A percentile compares a stretch with the other conserved stretches of the same genome.
Conservation (phyloP, 2,797 vertebrate genomes). For the Sebastes glaucus region DNA sequence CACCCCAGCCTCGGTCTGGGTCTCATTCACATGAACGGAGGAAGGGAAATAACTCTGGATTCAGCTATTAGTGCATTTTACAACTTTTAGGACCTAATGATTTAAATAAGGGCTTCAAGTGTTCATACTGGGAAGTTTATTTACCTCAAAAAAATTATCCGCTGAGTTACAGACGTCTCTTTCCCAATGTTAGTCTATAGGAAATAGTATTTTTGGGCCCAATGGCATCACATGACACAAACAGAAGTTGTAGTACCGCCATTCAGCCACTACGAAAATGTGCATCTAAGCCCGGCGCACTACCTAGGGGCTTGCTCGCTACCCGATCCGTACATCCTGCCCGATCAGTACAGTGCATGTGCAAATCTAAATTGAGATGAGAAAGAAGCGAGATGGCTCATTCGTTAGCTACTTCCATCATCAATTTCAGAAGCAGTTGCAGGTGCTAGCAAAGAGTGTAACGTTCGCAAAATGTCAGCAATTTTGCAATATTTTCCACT, state of each 20-base stretch:
- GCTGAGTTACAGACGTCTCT: background rate
- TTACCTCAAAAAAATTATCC: background rate
- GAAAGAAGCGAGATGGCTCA: background rate
- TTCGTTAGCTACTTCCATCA: background rate
- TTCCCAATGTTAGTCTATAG: background rate
- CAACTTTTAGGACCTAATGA: too few species aligned
- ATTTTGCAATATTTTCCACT: background rate
- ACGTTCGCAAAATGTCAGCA: background rate
- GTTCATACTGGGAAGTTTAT: too few species aligned
- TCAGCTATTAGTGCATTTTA: background rate
- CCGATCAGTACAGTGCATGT: background rate
- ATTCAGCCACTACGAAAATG: too few species aligned
- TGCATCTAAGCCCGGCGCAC: background rate
- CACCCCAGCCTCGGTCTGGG: fast-evolving
- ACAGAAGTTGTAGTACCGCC: too few species aligned
- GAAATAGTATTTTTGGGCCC: background rate
- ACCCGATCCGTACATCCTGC: background rate
- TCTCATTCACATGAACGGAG: background rate
- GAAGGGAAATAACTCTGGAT: background rate
- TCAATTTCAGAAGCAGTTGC: too few species aligned
- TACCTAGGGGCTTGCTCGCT: background rate
- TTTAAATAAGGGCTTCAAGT: too few species aligned
- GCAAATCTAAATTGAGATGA: background rate
- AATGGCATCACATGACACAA: too few species aligned
- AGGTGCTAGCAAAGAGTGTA: background rate